Conservation (phyloP, 2,797 vertebrate species). For the Gallinago nigripennis region DNA sequence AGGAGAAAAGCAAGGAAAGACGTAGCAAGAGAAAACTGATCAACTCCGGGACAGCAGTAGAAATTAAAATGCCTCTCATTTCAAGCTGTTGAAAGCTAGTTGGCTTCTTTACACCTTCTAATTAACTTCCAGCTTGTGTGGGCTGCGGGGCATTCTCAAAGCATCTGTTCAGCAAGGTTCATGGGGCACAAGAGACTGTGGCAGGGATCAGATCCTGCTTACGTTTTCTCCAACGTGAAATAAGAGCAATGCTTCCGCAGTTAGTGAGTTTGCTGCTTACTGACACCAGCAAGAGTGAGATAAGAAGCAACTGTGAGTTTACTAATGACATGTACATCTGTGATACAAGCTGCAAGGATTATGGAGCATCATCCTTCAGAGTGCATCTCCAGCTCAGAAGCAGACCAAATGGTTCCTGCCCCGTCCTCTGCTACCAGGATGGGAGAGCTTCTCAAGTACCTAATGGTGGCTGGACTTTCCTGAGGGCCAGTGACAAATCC, state of each 20-base stretch:
- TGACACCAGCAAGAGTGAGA: not conserved
- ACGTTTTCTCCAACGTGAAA: not conserved
- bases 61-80: constrained; percentile 3
- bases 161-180: constrained; percentile 24
- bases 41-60: not conserved
- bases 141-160: constrained; percentile 18
- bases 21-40: not conserved
- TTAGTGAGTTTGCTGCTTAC: not conserved
- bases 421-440: not conserved
- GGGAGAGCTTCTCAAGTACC: not conserved
- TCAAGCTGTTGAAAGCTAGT: not conserved
- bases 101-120: constrained; percentile 12
- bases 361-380: not conserved
- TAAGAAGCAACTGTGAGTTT: not conserved
- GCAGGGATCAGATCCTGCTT: not conserved
- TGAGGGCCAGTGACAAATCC: not conserved
- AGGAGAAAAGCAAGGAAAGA: not conserved
- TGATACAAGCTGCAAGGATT: not conserved
- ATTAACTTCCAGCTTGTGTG: constrained; percentile 21
- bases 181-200: not conserved
- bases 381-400: not conserved
- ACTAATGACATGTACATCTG: not conserved
- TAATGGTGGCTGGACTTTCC: not conserved
- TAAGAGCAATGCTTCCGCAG: not conserved
- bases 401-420: not conserved